phyloP scores from a whole-genome alignment of 1,140 invertebrate species.

The Probaryconus sp. region DNA sequence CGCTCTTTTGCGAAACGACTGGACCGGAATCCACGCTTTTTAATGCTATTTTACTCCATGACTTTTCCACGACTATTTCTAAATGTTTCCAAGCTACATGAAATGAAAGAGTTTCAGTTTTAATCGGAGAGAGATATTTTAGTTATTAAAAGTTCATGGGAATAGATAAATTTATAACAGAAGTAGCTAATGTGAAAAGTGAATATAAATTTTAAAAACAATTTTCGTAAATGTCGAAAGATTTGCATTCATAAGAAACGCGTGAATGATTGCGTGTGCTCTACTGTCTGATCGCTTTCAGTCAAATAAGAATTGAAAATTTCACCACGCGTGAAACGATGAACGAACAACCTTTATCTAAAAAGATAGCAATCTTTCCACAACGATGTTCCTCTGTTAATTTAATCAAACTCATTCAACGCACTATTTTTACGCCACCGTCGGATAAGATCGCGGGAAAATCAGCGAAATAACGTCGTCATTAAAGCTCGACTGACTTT shows the following conservation, averaged over 20 bases:
- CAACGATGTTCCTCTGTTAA: conserved; percentile 12
- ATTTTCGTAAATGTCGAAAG: too few species aligned
- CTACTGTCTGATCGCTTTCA: too few species aligned
- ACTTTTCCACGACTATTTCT: neutral
- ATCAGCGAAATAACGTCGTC: conserved; percentile 31
- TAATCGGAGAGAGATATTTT: too few species aligned
- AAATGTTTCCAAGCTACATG: too few species aligned
- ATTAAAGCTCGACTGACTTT: conserved; percentile 5
- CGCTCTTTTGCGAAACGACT: neutral
- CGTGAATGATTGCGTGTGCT: too few species aligned
- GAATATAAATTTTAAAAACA: too few species aligned
- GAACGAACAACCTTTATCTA: conserved; percentile 1
- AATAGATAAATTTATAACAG: too few species aligned
- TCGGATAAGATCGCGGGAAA: conserved; percentile 44
- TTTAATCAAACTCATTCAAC: conserved; percentile 13
- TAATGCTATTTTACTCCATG: conserved; percentile 18
- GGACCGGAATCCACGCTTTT: conserved; percentile 12
- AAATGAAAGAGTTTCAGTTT: too few species aligned
- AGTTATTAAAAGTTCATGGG: too few species aligned
- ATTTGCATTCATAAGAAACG: too few species aligned
- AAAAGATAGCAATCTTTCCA: conserved; percentile 1
- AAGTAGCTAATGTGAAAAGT: too few species aligned
- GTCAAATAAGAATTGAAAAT: too few species aligned
- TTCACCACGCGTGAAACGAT: conserved; percentile 1
- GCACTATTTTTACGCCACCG: neutral